phyloP scores from a whole-genome alignment of 2,888 invertebrate genomes.

The Diploptera punctata region DNA sequence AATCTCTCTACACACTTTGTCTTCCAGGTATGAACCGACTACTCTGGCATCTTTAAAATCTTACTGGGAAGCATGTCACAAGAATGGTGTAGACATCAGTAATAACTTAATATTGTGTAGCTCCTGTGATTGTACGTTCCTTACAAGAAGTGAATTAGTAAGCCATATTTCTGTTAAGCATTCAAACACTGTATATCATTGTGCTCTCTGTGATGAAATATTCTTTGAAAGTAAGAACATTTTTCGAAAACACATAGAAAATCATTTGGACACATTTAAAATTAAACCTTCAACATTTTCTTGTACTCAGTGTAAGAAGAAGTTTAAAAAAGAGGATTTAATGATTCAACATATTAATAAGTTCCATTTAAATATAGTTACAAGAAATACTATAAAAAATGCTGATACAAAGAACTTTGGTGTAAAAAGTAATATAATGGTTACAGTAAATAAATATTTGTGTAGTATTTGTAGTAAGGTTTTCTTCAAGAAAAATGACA shows the following conservation, averaged over 20 bases:
- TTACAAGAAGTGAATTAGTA: slow-evolving; percentile 29
- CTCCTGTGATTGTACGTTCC: slow-evolving; percentile 2
- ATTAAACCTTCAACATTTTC: no score
- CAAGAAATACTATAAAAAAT: no score
- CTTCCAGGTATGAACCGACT: slow-evolving; percentile 24
- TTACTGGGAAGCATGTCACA: neutral
- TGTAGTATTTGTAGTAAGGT: neutral
- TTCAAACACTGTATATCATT: slow-evolving; percentile 27
- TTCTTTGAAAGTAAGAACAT: slow-evolving; percentile 18
- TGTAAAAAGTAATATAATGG: no score
- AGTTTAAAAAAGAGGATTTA: no score
- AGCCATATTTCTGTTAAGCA: slow-evolving; percentile 26
- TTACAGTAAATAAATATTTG: no score
- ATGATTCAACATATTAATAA: no score
- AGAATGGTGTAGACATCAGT: neutral
- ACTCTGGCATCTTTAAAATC: slow-evolving; percentile 2
- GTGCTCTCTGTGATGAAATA: slow-evolving; percentile 31
- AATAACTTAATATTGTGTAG: neutral
- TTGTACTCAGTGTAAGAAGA: no score
- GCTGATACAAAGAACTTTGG: no score
- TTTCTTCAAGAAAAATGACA: neutral
- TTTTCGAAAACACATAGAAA: slow-evolving; percentile 28
- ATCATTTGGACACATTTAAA: neutral
- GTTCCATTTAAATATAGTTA: no score
- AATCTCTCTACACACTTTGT: slow-evolving; percentile 21